phyloP scores from a whole-genome alignment of 2,797 vertebrate species.

The Adelosebastes latens region DNA sequence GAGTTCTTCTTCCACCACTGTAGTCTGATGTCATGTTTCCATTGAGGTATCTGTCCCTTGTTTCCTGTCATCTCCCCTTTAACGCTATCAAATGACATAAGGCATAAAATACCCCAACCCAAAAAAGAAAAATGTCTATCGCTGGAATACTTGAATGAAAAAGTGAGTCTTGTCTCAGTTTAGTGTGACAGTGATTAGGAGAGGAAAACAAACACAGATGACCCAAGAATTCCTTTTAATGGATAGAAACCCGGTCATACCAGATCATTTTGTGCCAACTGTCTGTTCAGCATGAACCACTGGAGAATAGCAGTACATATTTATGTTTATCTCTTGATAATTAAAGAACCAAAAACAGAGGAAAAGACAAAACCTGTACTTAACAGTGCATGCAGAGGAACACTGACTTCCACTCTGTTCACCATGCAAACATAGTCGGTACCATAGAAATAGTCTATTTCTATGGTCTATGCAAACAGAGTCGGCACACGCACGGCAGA shows the following conservation, averaged over 20 bases:
- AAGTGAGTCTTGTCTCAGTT: neutral
- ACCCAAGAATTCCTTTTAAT: slow-evolving; percentile 75
- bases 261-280: slow-evolving; percentile 27
- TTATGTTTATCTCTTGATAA: slow-evolving; percentile 2
- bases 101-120: neutral
- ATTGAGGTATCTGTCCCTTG: neutral
- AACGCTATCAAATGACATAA: neutral
- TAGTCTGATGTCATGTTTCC: neutral
- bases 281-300: slow-evolving; percentile 21
- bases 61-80: neutral
- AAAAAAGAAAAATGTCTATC: neutral
- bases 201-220: slow-evolving; percentile 28
- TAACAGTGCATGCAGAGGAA: slow-evolving; percentile 8
- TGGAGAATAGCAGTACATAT: slow-evolving; percentile 2
- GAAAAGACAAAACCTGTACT: neutral
- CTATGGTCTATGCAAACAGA: too few species aligned
- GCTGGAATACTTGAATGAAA: neutral
- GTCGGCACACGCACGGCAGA: neutral
- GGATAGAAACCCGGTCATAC: slow-evolving; percentile 43
- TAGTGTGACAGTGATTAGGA: slow-evolving; percentile 6
- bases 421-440: slow-evolving; percentile 1
- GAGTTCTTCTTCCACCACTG: neutral
- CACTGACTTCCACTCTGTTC: neutral
- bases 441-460: too few species aligned
- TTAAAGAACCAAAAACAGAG: slow-evolving; percentile 8